Conservation (phyloP, 2,797 vertebrate species). For the Nyctibius grandis region DNA sequence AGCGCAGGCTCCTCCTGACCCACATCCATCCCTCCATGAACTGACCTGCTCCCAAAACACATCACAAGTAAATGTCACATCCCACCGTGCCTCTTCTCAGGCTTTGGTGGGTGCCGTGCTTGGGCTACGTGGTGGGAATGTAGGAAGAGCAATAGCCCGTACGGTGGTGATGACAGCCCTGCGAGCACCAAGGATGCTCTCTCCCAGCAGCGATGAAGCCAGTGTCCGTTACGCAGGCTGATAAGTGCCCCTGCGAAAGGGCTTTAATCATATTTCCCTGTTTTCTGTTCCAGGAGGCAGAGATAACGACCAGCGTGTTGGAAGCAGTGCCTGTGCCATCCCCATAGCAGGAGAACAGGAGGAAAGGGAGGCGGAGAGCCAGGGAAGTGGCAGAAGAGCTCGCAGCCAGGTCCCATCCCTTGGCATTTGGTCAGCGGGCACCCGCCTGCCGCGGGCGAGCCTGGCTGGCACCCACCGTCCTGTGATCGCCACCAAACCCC, state of each 20-base stretch:
- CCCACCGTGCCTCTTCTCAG: neutral
- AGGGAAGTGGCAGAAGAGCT: accelerated
- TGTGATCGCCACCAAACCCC: neutral
- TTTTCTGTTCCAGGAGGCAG: neutral
- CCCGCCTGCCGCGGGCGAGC: accelerated
- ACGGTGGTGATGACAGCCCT: accelerated
- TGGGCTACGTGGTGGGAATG: neutral
- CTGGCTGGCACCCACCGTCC: accelerated
- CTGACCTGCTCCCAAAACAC: neutral
- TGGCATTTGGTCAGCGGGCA: neutral
- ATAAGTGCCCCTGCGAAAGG: neutral
- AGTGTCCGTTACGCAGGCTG: neutral
- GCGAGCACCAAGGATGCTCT: neutral
- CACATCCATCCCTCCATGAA: neutral
- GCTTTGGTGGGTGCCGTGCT: neutral
- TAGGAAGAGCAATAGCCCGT: neutral
- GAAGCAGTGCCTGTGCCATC: neutral
- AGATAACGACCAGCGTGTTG: neutral
- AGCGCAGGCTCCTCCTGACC: neutral
- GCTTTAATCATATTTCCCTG: neutral
- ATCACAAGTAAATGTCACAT: neutral
- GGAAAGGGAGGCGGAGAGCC: neutral
- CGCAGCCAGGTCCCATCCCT: neutral
- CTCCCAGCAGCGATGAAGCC: neutral
- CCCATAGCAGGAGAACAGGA: neutral